These are phyloP conservation scores for Pollenia angustigena DNA, from an alignment of 2,888 invertebrate species.

Conservation along the genomic window DNA sequence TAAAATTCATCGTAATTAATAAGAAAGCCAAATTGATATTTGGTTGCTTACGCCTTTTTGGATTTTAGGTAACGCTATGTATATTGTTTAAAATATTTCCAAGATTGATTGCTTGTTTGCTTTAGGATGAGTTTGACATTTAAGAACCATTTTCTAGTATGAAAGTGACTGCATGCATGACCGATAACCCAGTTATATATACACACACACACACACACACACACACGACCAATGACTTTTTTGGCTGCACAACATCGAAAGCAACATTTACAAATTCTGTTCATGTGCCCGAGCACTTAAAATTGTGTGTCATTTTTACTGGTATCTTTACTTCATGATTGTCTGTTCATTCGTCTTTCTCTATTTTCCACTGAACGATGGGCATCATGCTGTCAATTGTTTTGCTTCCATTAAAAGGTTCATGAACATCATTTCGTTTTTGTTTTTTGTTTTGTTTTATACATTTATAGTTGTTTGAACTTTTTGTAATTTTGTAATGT, in stretches of 20 bases:
- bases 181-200: background rate
- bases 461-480: background rate
- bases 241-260: background rate
- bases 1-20: no score
- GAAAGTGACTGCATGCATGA: conserved; percentile 8
- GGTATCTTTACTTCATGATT: background rate
- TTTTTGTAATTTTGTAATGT: background rate
- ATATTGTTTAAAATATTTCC: conserved; percentile 33
- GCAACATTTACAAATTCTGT: background rate
- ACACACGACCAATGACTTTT: background rate
- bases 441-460: background rate
- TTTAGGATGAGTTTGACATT: conserved; percentile 44
- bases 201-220: background rate
- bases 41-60: no score
- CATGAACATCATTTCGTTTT: background rate
- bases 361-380: conserved; percentile 20
- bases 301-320: conserved; percentile 32
- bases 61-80: no score
- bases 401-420: conserved; percentile 11
- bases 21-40: no score
- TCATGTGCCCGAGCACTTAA: background rate
- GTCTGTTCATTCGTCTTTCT: background rate
- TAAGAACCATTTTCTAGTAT: conserved; percentile 21
- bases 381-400: conserved; percentile 36
- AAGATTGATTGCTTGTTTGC: conserved; percentile 62